phyloP scores from a whole-genome alignment of 2,888 invertebrate genomes.

The Dione vanillae region DNA sequence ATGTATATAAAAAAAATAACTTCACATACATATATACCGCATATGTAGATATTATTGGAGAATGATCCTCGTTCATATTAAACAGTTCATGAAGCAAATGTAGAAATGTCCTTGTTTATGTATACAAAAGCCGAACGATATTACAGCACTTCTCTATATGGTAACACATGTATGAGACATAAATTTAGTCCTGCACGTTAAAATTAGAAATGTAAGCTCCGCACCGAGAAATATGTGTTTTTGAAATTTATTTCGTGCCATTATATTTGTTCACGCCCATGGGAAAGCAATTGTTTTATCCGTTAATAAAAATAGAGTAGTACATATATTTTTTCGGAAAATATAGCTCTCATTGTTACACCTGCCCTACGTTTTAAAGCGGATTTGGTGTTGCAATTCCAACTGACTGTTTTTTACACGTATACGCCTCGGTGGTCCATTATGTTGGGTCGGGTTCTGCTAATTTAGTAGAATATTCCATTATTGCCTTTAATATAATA shows the following conservation, averaged over 20 bases:
- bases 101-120: constrained; percentile 58
- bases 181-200: constrained; percentile 77
- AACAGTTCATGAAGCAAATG: constrained; percentile 35
- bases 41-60: neutral
- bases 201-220: constrained; percentile 80
- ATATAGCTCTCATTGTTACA: constrained; percentile 53
- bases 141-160: constrained; percentile 70
- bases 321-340: constrained; percentile 51
- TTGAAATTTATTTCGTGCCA: constrained; percentile 72
- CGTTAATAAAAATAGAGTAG: constrained; percentile 53
- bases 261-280: constrained; percentile 64
- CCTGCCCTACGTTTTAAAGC: constrained; percentile 49
- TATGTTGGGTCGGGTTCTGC: constrained; percentile 45
- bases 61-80: constrained; percentile 23
- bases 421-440: constrained; percentile 41
- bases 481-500: constrained; percentile 34
- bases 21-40: no score
- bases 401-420: constrained; percentile 50
- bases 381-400: constrained; percentile 50
- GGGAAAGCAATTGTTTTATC: constrained; percentile 59
- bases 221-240: constrained; percentile 75
- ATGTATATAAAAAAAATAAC: no score
- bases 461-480: constrained; percentile 43
- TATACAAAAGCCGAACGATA: constrained; percentile 66
- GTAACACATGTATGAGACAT: constrained; percentile 78